Percentiles rank a stretch among this genome's conserved stretches.
phyloP scores from a whole-genome alignment of 2,888 invertebrate genomes.

The Hirtodrosophila confusa region DNA sequence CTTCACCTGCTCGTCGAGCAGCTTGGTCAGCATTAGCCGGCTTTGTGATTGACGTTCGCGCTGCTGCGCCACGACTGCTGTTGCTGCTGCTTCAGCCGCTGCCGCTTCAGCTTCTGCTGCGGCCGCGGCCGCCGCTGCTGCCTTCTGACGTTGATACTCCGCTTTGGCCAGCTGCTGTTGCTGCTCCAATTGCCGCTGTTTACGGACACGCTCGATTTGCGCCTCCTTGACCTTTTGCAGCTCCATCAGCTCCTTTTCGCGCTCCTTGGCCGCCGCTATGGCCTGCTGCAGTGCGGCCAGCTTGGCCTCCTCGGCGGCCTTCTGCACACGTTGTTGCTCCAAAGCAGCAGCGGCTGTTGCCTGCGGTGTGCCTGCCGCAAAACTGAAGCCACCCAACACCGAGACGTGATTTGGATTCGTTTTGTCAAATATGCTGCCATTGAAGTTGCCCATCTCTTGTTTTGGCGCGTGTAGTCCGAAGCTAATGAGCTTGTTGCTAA shows the following conservation, averaged over 20 bases:
- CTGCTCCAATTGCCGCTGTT: conserved; percentile 19
- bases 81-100: conserved; percentile 1
- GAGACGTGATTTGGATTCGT: neutral
- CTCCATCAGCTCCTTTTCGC: conserved; percentile 50
- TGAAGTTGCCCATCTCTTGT: neutral
- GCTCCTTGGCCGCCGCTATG: conserved; percentile 53
- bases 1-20: conserved; percentile 16
- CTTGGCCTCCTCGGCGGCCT: conserved; percentile 39
- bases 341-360: neutral
- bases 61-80: neutral
- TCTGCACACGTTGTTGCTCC: conserved; percentile 21
- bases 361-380: conserved; percentile 31
- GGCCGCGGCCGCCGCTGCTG: conserved; percentile 1
- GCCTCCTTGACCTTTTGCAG: conserved; percentile 43
- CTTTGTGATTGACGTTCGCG: neutral
- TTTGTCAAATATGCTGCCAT: conserved; percentile 21
- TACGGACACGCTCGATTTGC: conserved; percentile 32
- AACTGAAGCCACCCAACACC: conserved; percentile 5
- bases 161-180: conserved; percentile 1
- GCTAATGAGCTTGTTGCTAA: conserved; percentile 7
- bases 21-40: neutral
- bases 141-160: conserved; percentile 4
- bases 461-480: neutral
- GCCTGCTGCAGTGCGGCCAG: conserved; percentile 50
- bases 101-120: neutral